Evolutionary conservation across 1,140 invertebrate genomes (phyloP).

Genomic region (Drosophila virilis): DNA sequence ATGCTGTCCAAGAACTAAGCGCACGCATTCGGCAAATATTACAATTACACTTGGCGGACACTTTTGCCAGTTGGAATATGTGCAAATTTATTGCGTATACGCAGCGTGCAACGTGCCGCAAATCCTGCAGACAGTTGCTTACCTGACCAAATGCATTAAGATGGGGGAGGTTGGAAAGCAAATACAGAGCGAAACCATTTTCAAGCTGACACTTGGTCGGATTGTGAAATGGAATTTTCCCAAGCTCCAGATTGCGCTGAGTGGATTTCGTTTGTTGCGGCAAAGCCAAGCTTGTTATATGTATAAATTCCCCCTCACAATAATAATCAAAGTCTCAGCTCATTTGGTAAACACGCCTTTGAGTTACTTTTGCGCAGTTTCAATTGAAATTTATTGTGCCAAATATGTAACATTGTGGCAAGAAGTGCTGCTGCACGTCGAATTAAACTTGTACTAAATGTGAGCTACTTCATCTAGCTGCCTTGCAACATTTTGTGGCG

Average conservation of each 20-base stretch:
- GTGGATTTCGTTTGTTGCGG: neutral
- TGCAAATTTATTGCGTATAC: conserved; percentile 35
- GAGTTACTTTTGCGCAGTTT: conserved; percentile 28
- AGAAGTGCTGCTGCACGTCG: neutral
- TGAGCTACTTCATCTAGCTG: conserved; percentile 23
- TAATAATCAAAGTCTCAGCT: conserved; percentile 17
- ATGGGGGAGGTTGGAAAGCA: neutral
- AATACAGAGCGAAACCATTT: conserved; percentile 1
- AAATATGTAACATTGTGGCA: conserved; percentile 23
- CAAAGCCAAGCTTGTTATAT: neutral
- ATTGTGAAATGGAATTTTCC: conserved; percentile 19
- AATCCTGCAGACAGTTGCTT: conserved; percentile 18
- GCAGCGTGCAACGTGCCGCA: conserved; percentile 14
- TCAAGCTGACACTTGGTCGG: conserved; percentile 9
- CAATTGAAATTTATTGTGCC: conserved; percentile 37
- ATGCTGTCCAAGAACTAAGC: conserved; percentile 25
- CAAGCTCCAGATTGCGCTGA: conserved; percentile 6
- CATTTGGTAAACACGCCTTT: conserved; percentile 27
- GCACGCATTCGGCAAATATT: conserved; percentile 26
- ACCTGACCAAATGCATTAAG: conserved; percentile 23
- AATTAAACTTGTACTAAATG: conserved; percentile 19
- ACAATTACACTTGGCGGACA: conserved; percentile 44
- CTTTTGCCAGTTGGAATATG: conserved; percentile 17
- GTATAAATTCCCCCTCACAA: neutral
- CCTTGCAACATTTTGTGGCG: neutral